These are phyloP conservation scores for Artemia sinica DNA, from an alignment of 2,888 invertebrate species.

Conservation along the genomic window DNA sequence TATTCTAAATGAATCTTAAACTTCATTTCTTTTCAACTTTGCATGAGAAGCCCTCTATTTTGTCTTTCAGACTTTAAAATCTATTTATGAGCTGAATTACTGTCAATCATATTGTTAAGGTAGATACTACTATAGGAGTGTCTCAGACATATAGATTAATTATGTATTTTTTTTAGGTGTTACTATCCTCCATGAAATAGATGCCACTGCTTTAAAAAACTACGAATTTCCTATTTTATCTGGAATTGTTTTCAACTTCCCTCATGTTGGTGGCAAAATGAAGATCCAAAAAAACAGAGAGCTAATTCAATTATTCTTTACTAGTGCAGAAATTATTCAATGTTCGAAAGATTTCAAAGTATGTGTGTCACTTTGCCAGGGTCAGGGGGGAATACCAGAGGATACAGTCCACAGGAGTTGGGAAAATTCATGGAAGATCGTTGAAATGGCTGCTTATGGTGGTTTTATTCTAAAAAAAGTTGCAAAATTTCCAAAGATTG, in stretches of 20 bases:
- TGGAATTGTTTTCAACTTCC: slow-evolving; percentile 42
- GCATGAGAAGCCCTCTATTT: too few species aligned
- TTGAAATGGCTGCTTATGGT: slow-evolving; percentile 39
- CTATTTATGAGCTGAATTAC: too few species aligned
- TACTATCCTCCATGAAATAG: too few species aligned
- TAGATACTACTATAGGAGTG: too few species aligned
- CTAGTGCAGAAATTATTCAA: slow-evolving; percentile 31
- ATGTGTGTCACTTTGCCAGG: slow-evolving; percentile 37
- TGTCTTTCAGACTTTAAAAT: too few species aligned
- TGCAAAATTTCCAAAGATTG: slow-evolving; percentile 30
- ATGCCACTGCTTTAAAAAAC: too few species aligned
- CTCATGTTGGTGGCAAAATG: slow-evolving; percentile 44
- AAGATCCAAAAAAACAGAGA: slow-evolving; percentile 40
- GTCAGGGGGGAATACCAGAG: slow-evolving; percentile 40
- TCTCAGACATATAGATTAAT: too few species aligned
- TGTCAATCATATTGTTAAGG: too few species aligned
- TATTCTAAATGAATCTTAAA: too few species aligned
- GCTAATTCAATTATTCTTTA: slow-evolving; percentile 37
- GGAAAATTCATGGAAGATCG: slow-evolving; percentile 41
- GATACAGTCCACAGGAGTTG: slow-evolving; percentile 31
- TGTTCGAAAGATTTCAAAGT: slow-evolving; percentile 28
- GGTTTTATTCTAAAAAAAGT: slow-evolving; percentile 33
- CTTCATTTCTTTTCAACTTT: too few species aligned
- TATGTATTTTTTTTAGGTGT: too few species aligned
- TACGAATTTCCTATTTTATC: too few species aligned